phyloP scores from a whole-genome alignment of 2,113 vertebrate species.

The Tupaia tana region DNA sequence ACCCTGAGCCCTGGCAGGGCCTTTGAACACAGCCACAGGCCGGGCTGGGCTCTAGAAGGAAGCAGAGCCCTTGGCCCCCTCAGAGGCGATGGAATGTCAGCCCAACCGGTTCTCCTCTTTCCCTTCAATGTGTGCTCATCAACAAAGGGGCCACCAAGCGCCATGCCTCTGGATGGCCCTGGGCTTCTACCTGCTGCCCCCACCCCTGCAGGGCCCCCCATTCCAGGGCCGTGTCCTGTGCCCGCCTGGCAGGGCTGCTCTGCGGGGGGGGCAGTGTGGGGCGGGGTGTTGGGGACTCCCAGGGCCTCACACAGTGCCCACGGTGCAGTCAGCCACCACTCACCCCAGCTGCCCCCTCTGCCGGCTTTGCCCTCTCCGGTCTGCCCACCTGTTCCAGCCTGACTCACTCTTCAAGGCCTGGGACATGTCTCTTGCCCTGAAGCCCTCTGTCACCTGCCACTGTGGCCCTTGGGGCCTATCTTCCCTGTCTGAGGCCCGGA shows the following conservation, averaged over 20 bases:
- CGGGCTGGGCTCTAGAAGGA: background rate
- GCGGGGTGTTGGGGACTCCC: background rate
- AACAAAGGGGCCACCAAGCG: background rate
- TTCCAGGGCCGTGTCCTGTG: fast-evolving
- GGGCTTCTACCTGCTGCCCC: background rate
- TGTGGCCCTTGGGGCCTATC: background rate
- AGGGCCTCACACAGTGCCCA: fast-evolving
- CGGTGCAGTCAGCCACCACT: fast-evolving
- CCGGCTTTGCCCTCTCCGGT: background rate
- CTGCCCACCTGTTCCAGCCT: background rate
- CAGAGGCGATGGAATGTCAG: background rate
- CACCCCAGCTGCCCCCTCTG: background rate
- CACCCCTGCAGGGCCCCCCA: no score
- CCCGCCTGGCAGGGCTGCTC: background rate
- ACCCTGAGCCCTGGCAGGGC: background rate
- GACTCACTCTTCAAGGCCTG: background rate
- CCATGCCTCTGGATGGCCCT: background rate
- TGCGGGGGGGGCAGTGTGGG: fast-evolving
- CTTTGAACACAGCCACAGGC: conserved; percentile 17
- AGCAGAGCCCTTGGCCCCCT: background rate
- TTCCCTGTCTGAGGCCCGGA: background rate
- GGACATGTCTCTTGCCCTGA: background rate
- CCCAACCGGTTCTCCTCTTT: background rate
- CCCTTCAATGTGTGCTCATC: fast-evolving
- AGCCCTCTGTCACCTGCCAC: background rate